These are phyloP conservation scores for Vulpes vulpes DNA, from an alignment of 2,113 vertebrate species.

Conservation along the genomic window DNA sequence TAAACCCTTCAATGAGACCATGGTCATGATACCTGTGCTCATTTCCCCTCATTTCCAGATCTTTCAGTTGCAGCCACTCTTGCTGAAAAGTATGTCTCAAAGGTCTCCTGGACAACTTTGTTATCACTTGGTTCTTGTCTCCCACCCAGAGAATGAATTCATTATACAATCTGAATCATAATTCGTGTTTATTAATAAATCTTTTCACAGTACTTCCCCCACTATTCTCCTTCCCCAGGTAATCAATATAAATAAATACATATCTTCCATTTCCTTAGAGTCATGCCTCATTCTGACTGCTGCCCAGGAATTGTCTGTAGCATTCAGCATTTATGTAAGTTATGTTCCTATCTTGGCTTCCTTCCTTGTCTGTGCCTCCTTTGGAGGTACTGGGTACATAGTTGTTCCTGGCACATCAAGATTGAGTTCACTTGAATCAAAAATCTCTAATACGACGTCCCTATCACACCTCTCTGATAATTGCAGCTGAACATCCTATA, in stretches of 20 bases:
- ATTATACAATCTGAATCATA: background rate
- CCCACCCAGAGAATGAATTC: background rate
- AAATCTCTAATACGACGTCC: background rate
- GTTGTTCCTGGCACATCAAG: background rate
- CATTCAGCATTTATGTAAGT: background rate
- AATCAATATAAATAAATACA: background rate
- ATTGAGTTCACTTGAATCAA: conserved; percentile 7
- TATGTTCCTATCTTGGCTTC: background rate
- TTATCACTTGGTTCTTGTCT: background rate
- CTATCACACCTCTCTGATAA: background rate
- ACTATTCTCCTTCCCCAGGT: background rate
- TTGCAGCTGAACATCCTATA: background rate
- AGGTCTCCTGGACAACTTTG: background rate
- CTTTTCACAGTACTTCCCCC: background rate
- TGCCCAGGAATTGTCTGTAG: background rate
- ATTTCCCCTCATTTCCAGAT: background rate
- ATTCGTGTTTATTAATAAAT: conserved; percentile 6
- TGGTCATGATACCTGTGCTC: background rate
- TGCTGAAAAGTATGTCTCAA: background rate
- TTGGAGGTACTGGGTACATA: background rate
- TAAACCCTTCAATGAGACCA: background rate
- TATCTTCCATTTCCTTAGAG: background rate
- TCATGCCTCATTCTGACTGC: background rate
- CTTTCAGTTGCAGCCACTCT: background rate
- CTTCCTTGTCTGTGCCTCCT: background rate